Percentiles rank a stretch among this genome's conserved stretches.
These are phyloP conservation scores for Mus spicilegus DNA, from an alignment of 2,113 vertebrate genomes.

Conservation along the genomic window DNA sequence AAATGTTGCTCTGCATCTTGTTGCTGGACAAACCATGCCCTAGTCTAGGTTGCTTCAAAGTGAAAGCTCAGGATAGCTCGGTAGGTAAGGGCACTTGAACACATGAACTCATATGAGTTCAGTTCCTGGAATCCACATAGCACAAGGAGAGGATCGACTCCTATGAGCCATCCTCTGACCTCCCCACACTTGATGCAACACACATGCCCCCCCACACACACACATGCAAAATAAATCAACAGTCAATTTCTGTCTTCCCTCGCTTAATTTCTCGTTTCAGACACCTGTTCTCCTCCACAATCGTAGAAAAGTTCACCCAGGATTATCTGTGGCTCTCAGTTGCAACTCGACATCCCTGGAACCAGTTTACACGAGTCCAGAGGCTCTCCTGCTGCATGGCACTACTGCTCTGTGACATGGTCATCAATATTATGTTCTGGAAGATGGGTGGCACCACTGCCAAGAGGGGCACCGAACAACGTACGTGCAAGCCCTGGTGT, in stretches of 20 bases:
- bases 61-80: neutral
- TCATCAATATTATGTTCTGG: slow-evolving; percentile 83
- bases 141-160: neutral
- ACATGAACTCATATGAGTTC: neutral
- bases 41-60: neutral
- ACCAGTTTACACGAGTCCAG: slow-evolving; percentile 78
- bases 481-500: accelerated
- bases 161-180: neutral
- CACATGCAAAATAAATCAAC: neutral
- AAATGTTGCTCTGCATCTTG: accelerated
- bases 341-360: slow-evolving; percentile 77
- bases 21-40: neutral
- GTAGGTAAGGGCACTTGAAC: neutral
- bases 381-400: slow-evolving; percentile 79
- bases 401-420: slow-evolving; percentile 79
- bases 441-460: neutral
- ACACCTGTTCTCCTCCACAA: slow-evolving; percentile 74
- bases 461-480: neutral
- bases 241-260: neutral
- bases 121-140: neutral
- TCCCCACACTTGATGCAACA: neutral
- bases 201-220: too few relatives aligned
- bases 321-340: slow-evolving; percentile 83
- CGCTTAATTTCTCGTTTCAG: slow-evolving; percentile 34
- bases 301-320: slow-evolving; percentile 78